Evolutionary conservation across 2,113 vertebrate species (phyloP).

Genomic region (Eulemur macaco): DNA sequence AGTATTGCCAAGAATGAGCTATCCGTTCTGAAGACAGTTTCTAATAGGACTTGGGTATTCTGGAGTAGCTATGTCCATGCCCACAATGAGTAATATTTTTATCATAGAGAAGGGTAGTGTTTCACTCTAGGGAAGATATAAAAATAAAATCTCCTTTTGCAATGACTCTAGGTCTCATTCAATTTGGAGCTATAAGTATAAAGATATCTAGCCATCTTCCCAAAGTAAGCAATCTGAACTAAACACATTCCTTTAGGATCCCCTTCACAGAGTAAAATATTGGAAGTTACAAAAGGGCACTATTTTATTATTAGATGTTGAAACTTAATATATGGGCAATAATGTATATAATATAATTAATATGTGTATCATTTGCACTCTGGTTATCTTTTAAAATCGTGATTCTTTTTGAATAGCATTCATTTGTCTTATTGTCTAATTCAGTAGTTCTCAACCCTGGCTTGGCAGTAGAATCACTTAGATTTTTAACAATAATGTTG

Average conservation of each 20-base stretch:
- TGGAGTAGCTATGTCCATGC: background rate
- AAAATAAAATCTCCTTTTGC: background rate
- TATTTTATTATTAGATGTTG: background rate
- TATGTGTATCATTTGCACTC: background rate
- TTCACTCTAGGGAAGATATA: background rate
- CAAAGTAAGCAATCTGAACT: background rate
- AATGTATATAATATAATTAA: background rate
- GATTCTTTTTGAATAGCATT: background rate
- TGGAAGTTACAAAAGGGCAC: background rate
- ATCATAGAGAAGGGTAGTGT: background rate
- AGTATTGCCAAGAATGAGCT: background rate
- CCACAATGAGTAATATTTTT: background rate
- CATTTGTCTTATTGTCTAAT: background rate
- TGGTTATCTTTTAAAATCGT: background rate
- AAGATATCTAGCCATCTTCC: background rate
- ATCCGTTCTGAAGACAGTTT: background rate
- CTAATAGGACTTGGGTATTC: background rate
- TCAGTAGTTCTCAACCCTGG: background rate
- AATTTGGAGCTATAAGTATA: background rate
- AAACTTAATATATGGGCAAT: background rate
- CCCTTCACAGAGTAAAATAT: background rate
- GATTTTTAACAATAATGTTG: background rate
- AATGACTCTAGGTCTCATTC: background rate
- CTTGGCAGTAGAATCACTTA: background rate
- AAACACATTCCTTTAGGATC: background rate